These are phyloP conservation scores for Sphenopsis melanotis DNA, from an alignment of 2,797 vertebrate genomes.

Conservation along the genomic window DNA sequence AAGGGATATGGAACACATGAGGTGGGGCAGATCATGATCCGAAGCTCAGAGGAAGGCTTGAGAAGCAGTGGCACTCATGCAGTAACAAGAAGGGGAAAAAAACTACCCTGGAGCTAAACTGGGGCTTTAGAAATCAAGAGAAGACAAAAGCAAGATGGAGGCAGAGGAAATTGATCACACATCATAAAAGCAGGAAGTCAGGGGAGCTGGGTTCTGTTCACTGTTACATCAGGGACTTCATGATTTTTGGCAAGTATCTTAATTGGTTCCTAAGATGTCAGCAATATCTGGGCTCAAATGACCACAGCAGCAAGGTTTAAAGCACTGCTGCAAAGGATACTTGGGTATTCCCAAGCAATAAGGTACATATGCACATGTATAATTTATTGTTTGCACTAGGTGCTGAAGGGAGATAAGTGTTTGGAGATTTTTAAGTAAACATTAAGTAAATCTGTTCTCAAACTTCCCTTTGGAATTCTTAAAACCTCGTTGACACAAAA, in stretches of 20 bases:
- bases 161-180: neutral
- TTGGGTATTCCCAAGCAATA: neutral
- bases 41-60: neutral
- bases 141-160: neutral
- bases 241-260: neutral
- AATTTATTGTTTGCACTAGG: slow-evolving; percentile 18
- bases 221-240: neutral
- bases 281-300: neutral
- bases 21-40: neutral
- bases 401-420: neutral
- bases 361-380: neutral
- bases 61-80: neutral
- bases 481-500: neutral
- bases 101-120: neutral
- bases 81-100: neutral
- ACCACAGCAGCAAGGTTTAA: neutral
- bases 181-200: neutral
- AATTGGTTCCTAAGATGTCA: neutral
- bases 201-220: neutral
- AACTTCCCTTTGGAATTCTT: neutral
- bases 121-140: neutral
- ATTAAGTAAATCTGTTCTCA: neutral
- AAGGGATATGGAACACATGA: neutral
- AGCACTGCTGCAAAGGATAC: neutral
- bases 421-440: neutral